These are phyloP conservation scores for Anthonomus grandis DNA, from an alignment of 1,140 invertebrate species.

Conservation along the genomic window DNA sequence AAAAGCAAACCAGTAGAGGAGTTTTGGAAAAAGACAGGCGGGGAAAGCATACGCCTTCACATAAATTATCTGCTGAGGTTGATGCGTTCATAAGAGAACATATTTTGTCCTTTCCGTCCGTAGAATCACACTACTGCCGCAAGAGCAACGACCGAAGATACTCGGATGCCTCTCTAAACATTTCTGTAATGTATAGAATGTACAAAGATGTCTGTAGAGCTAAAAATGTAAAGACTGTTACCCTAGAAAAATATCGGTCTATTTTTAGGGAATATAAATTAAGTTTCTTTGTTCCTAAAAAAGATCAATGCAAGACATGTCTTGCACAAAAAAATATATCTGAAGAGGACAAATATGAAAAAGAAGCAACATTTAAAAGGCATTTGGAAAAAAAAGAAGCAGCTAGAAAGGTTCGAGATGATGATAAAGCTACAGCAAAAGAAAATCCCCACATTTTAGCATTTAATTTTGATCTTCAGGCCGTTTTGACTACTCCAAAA, in stretches of 20 bases:
- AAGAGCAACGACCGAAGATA: neutral
- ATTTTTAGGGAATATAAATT: too few relatives aligned
- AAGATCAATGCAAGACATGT: conserved; percentile 34
- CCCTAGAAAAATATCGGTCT: too few relatives aligned
- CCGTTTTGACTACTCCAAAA: conserved; percentile 41
- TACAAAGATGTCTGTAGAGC: conserved; percentile 25
- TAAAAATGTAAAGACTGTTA: conserved; percentile 21
- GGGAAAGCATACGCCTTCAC: too few relatives aligned
- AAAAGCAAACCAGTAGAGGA: too few relatives aligned
- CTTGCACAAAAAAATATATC: conserved; percentile 16
- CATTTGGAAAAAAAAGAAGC: conserved; percentile 29
- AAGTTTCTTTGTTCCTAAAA: conserved; percentile 33
- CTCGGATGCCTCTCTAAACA: conserved; percentile 4
- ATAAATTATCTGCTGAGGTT: too few relatives aligned
- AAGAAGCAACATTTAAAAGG: conserved; percentile 18
- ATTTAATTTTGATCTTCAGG: conserved; percentile 45
- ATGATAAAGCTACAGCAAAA: conserved; percentile 36
- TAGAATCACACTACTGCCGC: too few relatives aligned
- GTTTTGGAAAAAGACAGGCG: too few relatives aligned
- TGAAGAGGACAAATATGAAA: conserved; percentile 18
- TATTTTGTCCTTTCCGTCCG: too few relatives aligned
- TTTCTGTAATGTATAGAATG: conserved; percentile 28
- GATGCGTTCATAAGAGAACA: too few relatives aligned
- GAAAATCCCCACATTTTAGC: conserved; percentile 18
- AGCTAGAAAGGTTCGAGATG: conserved; percentile 29